A percentile compares a stretch with the other conserved stretches of the same genome.
phyloP scores from a whole-genome alignment of 2,888 invertebrate species.

The Euphydryas editha region DNA sequence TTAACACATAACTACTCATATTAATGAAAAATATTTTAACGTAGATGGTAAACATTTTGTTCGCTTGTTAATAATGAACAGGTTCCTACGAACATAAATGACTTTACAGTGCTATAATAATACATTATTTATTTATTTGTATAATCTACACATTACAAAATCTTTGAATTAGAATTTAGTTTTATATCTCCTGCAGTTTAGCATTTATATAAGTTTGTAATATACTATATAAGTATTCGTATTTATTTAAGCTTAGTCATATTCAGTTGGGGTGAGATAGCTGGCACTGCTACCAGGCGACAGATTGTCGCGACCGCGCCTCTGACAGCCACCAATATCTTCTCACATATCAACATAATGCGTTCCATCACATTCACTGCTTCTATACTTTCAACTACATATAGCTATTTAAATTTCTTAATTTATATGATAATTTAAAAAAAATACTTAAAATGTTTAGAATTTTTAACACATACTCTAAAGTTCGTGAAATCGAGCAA shows the following conservation, averaged over 20 bases:
- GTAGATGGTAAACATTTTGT: no score
- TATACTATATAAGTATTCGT: conserved; percentile 20
- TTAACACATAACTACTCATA: neutral
- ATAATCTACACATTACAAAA: neutral
- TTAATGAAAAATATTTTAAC: no score
- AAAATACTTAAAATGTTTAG: neutral
- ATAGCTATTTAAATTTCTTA: conserved; percentile 7
- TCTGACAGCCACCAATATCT: conserved; percentile 45
- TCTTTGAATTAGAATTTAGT: neutral
- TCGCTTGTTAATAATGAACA: no score
- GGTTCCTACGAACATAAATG: no score
- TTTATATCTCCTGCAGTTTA: neutral
- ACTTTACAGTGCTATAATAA: no score
- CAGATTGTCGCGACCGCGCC: conserved; percentile 64
- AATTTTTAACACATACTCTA: neutral
- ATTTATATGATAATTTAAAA: neutral
- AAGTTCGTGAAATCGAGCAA: neutral
- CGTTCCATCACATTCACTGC: conserved; percentile 31
- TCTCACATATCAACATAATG: conserved; percentile 38
- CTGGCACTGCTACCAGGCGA: conserved; percentile 69
- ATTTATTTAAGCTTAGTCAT: conserved; percentile 43
- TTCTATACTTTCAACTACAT: neutral
- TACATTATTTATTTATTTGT: no score
- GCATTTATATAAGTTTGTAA: conserved; percentile 13
- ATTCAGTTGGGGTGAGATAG: conserved; percentile 41